These are phyloP conservation scores for Turnix velox DNA, from an alignment of 2,113 vertebrate species.

Conservation along the genomic window DNA sequence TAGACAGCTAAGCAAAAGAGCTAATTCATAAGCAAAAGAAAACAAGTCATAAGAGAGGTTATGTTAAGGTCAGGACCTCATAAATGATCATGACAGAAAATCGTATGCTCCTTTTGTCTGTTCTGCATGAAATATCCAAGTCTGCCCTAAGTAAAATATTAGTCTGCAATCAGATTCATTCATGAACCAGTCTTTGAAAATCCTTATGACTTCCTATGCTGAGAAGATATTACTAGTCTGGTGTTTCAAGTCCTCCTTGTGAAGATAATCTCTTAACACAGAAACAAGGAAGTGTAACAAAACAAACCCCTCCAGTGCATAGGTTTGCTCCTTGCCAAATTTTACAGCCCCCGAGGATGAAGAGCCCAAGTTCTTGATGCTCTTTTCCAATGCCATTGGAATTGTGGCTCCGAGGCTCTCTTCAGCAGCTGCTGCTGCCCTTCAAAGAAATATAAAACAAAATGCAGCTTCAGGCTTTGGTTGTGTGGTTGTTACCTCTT, in stretches of 20 bases:
- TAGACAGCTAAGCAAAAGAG: conserved; percentile 40
- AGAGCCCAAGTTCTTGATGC: background rate
- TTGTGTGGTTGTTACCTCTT: background rate
- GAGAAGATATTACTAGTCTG: background rate
- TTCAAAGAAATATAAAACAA: background rate
- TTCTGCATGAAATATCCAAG: conserved; percentile 32
- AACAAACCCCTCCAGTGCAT: background rate
- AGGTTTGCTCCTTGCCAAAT: background rate
- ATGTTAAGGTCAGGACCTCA: conserved; percentile 24
- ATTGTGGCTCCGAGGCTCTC: background rate
- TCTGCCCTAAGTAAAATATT: conserved; percentile 2
- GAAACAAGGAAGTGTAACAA: background rate
- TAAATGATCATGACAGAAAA: conserved; percentile 64
- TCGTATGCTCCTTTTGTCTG: conserved; percentile 31
- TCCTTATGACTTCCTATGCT: background rate
- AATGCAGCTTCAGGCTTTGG: background rate
- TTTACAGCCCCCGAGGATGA: background rate
- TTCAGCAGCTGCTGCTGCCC: background rate
- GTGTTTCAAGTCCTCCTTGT: background rate
- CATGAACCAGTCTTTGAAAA: conserved; percentile 14
- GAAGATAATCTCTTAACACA: background rate
- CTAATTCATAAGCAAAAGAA: conserved; percentile 26
- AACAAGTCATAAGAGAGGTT: conserved; percentile 38
- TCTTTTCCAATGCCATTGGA: background rate
- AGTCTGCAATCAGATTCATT: background rate